Evolutionary conservation across 2,797 vertebrate genomes (phyloP).

Genomic region (Acestrorhynchus altus): DNA sequence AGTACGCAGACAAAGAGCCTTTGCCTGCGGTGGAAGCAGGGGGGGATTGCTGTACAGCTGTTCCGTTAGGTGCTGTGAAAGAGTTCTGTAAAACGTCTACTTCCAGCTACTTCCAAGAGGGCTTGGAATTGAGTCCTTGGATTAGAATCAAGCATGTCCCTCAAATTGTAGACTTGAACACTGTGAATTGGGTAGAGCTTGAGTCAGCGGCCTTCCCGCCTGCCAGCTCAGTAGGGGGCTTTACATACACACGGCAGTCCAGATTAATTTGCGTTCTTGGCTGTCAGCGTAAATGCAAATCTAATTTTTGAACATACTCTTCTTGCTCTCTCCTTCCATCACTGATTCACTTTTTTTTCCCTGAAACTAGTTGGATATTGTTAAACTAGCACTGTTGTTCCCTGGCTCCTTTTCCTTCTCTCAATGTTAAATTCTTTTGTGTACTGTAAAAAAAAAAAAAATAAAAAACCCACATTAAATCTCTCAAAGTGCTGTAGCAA

Average conservation of each 20-base stretch:
- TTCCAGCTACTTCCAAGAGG: slow-evolving; percentile 38
- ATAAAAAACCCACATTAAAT: too few relatives aligned
- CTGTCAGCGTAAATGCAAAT: slow-evolving; percentile 10
- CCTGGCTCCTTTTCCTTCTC: too few relatives aligned
- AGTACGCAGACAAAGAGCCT: slow-evolving; percentile 37
- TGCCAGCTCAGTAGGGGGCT: slow-evolving; percentile 6
- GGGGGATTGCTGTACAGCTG: slow-evolving; percentile 21
- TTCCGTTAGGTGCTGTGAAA: background rate
- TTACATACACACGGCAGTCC: background rate
- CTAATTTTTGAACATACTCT: background rate
- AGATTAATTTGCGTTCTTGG: slow-evolving; percentile 1
- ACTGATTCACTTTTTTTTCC: background rate
- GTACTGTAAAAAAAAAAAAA: too few relatives aligned
- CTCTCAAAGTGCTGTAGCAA: too few relatives aligned
- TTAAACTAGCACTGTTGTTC: too few relatives aligned
- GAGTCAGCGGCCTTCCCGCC: background rate
- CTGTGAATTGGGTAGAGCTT: slow-evolving; percentile 2
- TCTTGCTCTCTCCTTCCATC: background rate
- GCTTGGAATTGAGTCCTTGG: background rate
- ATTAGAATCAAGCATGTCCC: slow-evolving; percentile 4
- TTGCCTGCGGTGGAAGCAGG: slow-evolving; percentile 33
- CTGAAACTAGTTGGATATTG: too few relatives aligned
- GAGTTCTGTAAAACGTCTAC: slow-evolving; percentile 20
- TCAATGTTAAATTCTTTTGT: too few relatives aligned
- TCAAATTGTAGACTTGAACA: slow-evolving; percentile 5